Evolutionary conservation across 2,888 invertebrate genomes (phyloP).

Genomic region (Sicus ferrugineus): DNA sequence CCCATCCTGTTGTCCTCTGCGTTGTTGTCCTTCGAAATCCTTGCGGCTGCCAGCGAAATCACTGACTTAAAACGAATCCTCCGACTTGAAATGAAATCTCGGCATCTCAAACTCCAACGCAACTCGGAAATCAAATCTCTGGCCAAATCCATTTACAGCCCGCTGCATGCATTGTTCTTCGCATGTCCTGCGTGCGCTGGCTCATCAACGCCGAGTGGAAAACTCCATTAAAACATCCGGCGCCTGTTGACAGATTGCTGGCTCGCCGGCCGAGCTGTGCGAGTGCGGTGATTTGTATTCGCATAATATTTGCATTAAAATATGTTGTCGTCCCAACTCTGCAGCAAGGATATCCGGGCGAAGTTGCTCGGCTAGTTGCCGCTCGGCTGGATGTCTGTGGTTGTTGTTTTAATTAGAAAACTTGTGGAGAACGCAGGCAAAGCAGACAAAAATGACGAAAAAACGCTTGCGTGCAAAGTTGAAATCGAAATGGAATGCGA

Average conservation of each 20-base stretch:
- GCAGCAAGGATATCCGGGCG: constrained; percentile 13
- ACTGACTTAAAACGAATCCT: too few relatives aligned
- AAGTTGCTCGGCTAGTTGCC: background rate
- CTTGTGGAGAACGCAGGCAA: constrained; percentile 21
- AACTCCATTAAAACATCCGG: constrained; percentile 15
- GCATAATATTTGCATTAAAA: constrained; percentile 33
- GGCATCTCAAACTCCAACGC: too few relatives aligned
- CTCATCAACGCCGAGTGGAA: background rate
- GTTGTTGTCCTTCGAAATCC: too few relatives aligned
- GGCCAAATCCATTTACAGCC: too few relatives aligned
- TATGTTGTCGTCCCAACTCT: constrained; percentile 2
- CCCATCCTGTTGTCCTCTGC: too few relatives aligned
- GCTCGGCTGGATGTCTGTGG: constrained; percentile 12
- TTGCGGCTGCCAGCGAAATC: too few relatives aligned
- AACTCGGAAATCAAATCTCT: too few relatives aligned
- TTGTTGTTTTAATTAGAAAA: constrained; percentile 34
- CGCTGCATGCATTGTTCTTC: background rate
- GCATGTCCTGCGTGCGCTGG: background rate
- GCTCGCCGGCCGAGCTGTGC: constrained; percentile 22
- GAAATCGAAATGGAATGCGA: constrained; percentile 22
- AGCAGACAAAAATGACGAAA: background rate
- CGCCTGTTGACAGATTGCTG: background rate
- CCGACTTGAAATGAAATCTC: too few relatives aligned
- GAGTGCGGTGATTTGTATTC: constrained; percentile 23
- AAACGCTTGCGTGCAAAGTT: constrained; percentile 18